phyloP scores from a whole-genome alignment of 2,797 vertebrate genomes.

The Poeciliopsis infans region DNA sequence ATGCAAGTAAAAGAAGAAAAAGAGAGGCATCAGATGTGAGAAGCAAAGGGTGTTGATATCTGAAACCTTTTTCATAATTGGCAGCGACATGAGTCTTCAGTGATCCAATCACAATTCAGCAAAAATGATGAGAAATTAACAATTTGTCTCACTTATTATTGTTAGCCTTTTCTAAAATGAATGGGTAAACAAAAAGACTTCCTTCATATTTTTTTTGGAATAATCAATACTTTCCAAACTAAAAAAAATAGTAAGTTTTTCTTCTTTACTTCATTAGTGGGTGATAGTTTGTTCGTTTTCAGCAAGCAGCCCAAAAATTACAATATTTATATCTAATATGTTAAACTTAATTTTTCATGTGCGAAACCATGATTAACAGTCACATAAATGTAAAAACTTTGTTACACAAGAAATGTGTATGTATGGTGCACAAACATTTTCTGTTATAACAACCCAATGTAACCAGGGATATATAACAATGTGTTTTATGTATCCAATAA shows the following conservation, averaged over 20 bases:
- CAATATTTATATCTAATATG: too few relatives aligned
- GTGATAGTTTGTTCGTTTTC: too few relatives aligned
- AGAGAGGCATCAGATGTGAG: slow-evolving; percentile 56
- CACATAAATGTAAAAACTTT: too few relatives aligned
- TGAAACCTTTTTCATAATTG: slow-evolving; percentile 17
- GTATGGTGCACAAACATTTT: too few relatives aligned
- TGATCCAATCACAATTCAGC: neutral
- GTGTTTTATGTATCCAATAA: neutral
- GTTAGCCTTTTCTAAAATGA: neutral
- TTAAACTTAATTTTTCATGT: too few relatives aligned
- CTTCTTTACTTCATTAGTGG: too few relatives aligned
- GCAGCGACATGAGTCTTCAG: neutral
- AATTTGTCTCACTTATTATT: neutral
- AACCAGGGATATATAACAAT: neutral
- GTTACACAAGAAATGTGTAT: too few relatives aligned
- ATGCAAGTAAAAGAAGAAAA: slow-evolving; percentile 55
- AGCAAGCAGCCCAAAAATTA: too few relatives aligned
- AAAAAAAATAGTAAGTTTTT: neutral
- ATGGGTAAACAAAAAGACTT: neutral
- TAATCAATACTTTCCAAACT: neutral
- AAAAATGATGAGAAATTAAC: neutral
- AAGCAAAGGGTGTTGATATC: slow-evolving; percentile 22
- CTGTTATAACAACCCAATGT: too few relatives aligned
- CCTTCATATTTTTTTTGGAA: neutral
- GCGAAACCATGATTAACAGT: too few relatives aligned